Evolutionary conservation across 92 coral and sea anemone genomes (phyloP), one percentile per base, ranked within the genome.

Genomic region (Phenganax stokvisi): DNA sequence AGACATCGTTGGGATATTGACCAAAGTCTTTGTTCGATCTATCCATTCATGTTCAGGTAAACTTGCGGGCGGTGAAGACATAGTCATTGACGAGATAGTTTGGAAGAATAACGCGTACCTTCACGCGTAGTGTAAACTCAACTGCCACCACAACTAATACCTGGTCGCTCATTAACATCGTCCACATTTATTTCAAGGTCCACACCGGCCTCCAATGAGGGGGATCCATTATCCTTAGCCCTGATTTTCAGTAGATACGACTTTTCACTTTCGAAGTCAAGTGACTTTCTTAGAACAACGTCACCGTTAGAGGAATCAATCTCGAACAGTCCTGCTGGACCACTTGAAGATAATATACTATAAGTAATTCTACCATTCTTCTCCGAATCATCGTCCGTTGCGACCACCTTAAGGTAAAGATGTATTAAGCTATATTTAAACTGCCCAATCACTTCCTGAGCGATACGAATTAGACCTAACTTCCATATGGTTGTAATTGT

Each of bases 81-180:
- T 20, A 20, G 25, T 20, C 25, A 20, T 20, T 20, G 25, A 20
- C 0, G 25, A 20, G 25, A 20, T 20, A 20, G 25, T 20, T 20
- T 20, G 25, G 25, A 20, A 0, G 25, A 20, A 20, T 0, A 9
- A 15, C 6, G 10, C 51, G 20, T 67, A 67, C 72, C 81, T 79
- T 94, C 98, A 9, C 8, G 1, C 27, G 92, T 89, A 0, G 16
- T 62, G 76, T 84, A 81, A 12, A 58, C 13, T 61, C 98, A 94
- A 0, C 76, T 83, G 56, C 81, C 80, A 30, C 78, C 92, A 31
- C 98, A 94, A 52, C 28, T 54, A 8, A 94, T 90, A 15, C 53
- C 28, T 1, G 98, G 98, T 6, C 59, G 80, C 54, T 94, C 98
- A 56, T 94, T 94, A 3, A 90, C 85, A 55, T 88, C 90, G 57